Evolutionary conservation across 2,113 vertebrate species (phyloP).

Genomic region (Ia io): DNA sequence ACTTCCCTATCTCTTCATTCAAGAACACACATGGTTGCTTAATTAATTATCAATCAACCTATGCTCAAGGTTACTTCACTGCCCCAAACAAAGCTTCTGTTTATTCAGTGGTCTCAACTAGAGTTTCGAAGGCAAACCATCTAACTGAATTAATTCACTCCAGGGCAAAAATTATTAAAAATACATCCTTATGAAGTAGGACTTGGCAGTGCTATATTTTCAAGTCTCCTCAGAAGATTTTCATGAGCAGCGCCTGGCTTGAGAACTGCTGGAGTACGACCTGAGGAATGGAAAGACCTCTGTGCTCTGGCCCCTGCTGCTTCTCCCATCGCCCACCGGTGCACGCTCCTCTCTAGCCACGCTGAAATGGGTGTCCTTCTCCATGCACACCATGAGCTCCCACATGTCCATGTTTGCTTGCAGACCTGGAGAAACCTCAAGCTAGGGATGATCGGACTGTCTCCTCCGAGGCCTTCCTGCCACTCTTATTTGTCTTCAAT

Average conservation of each 20-base stretch:
- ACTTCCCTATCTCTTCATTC: not conserved
- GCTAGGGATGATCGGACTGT: not conserved
- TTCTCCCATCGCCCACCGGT: fast-evolving
- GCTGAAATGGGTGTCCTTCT: not conserved
- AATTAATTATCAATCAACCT: constrained; percentile 28
- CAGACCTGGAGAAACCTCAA: not conserved
- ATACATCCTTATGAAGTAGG: constrained; percentile 21
- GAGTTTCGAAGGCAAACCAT: constrained; percentile 37
- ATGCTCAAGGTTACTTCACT: constrained; percentile 55
- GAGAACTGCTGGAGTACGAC: not conserved
- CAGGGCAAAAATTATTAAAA: constrained; percentile 66
- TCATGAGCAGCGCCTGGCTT: not conserved
- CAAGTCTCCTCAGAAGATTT: constrained; percentile 11
- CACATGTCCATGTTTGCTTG: not conserved
- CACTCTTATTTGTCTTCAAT: not conserved
- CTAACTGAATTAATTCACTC: constrained; percentile 60
- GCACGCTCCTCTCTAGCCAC: fast-evolving
- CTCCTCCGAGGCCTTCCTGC: not conserved
- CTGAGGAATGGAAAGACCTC: not conserved
- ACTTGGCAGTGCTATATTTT: constrained; percentile 14
- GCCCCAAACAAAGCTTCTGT: constrained; percentile 47
- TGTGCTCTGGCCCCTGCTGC: not conserved
- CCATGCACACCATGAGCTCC: not conserved
- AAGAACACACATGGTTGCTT: not conserved
- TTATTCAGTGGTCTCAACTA: constrained; percentile 43